Percentiles rank a stretch among this genome's conserved stretches.
Evolutionary conservation across 2,113 vertebrate species (phyloP).

Genomic region (Triplophysa siluroides): DNA sequence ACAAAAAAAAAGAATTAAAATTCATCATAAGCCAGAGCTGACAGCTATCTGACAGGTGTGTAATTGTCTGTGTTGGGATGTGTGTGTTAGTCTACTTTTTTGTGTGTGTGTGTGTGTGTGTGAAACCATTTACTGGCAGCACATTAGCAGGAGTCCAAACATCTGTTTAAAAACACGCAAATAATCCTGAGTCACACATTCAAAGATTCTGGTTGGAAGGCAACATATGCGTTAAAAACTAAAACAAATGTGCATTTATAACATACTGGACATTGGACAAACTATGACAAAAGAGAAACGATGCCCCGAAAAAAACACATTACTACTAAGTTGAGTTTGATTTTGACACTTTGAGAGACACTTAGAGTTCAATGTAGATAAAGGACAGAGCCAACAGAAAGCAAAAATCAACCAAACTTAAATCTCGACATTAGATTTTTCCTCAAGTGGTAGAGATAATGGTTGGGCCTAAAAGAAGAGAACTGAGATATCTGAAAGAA

Average conservation of each 20-base stretch:
- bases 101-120: neutral
- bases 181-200: neutral
- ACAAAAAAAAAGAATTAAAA: neutral
- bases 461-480: neutral
- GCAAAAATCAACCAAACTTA: too few relatives aligned
- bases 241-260: too few relatives aligned
- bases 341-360: too few relatives aligned
- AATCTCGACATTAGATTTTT: neutral
- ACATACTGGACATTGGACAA: too few relatives aligned
- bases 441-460: neutral
- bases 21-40: slow-evolving; percentile 17
- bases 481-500: neutral
- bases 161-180: slow-evolving; percentile 12
- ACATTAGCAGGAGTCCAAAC: slow-evolving; percentile 12
- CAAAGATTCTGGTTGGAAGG: neutral
- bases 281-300: too few relatives aligned
- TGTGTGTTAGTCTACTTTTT: neutral
- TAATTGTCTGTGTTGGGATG: neutral
- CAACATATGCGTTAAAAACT: neutral
- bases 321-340: too few relatives aligned
- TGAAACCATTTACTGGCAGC: neutral
- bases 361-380: too few relatives aligned
- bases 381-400: too few relatives aligned
- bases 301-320: too few relatives aligned
- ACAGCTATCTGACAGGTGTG: slow-evolving; percentile 8